Evolutionary conservation across 2,113 vertebrate species (phyloP), one percentile per base, ranked within the genome.

Genomic region (Phaethon lepturus): DNA sequence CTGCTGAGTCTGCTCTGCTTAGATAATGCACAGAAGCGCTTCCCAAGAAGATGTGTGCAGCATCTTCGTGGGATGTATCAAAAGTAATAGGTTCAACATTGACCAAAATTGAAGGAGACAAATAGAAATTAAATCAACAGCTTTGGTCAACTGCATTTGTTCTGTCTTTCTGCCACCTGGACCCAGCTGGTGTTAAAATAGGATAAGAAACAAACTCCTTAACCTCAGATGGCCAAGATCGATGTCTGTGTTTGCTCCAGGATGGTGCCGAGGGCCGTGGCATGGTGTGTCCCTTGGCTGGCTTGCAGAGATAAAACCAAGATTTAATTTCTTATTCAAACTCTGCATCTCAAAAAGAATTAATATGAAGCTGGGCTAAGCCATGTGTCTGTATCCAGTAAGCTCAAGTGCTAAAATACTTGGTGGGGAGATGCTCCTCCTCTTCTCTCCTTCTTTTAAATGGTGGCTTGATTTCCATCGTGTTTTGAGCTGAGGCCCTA

Each of bases 381-480:
- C 49, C 0, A 0, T 31, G 35, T 38, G 45, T 38, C 74, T 78
- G 42, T 29, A 28, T 60, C 26, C 0, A 0, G 24, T 24, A 63
- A 31, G 42, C 60, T 87, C 56, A 15, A 83, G 62, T 24, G 38
- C 80, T 85, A 22, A 88, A 85, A 83, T 20, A 53, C 59, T 92
- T 42, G 74, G 71, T 66, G 88, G 74, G 42, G 66, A 53, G 74
- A 17, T 68, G 56, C 31, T 82, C 31, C 73, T 87, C 28, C 64
- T 83, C 35, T 10, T 62, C 53, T 81, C 56, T 40, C 44, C 49
- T 77, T 9, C 31, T 55, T 53, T 50, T 45, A 35, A 86, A 49
- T 1, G 6, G 59, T 44, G 53, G 11, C 40, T 87, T n/a, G 33
- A 7, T 87, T 93, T 93, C 90, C 38, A 31, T 60, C 35, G 1